Percentiles rank a stretch among this genome's conserved stretches.
These are phyloP conservation scores for Anguilla anguilla DNA, from an alignment of 2,797 vertebrate genomes.

Conservation along the genomic window DNA sequence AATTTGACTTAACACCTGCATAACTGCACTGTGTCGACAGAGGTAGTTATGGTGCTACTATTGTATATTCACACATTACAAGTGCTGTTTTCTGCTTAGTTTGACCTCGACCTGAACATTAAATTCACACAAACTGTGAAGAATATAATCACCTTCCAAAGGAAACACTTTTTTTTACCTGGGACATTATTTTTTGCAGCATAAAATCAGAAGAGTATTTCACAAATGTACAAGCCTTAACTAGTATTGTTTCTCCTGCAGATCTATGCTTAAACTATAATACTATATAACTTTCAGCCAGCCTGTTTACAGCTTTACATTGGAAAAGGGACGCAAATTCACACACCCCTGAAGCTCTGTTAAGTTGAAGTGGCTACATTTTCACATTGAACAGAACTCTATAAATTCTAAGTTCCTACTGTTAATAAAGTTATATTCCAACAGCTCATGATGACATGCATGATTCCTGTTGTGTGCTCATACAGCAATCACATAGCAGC, in stretches of 20 bases:
- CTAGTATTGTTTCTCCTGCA: background rate
- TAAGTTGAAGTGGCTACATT: background rate
- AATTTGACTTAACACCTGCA: background rate
- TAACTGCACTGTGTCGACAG: background rate
- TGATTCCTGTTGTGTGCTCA: background rate
- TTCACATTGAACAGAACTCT: background rate
- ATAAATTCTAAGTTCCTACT: background rate
- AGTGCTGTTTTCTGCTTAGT: too few relatives aligned
- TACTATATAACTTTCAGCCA: background rate
- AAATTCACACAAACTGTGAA: too few relatives aligned
- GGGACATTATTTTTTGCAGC: too few relatives aligned
- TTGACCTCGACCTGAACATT: too few relatives aligned
- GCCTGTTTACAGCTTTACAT: background rate
- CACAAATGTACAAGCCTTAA: background rate
- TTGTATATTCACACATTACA: background rate
- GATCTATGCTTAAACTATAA: background rate
- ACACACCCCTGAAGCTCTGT: background rate
- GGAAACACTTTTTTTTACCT: too few relatives aligned
- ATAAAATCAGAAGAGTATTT: too few relatives aligned
- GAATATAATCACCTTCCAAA: too few relatives aligned
- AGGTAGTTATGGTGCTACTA: background rate
- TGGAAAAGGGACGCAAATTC: background rate
- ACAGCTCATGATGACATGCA: background rate
- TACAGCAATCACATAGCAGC: background rate
- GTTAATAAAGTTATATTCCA: background rate